Base-by-base conservation (phyloP, 1,140 invertebrate species). In the Muscidifurax raptorellus region DNA sequence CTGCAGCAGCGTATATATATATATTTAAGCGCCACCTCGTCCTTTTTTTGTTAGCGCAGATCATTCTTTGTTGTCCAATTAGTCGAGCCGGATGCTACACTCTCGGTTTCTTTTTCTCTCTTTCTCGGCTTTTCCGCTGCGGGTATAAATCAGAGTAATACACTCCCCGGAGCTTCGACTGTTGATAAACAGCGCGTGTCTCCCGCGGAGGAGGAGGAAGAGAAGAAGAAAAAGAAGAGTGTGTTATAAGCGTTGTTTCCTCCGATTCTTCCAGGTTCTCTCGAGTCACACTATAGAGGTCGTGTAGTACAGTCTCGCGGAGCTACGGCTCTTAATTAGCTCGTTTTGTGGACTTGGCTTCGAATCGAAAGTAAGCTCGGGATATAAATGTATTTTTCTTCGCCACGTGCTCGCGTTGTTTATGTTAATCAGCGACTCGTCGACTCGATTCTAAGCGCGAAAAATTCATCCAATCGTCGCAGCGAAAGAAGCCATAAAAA, bases 61-160 rank as follows among this genome's bases (percentile, higher is more conserved):
- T 59, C 52, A 64, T 80, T 80, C 32, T 69, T 80, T 69, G 78
- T 67, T 25, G 32, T 44, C 64, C 78, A 80, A 80, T 80, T 80
- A 80, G 32, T 69, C 32, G 47, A 36, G 64, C 32, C n/a, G 30
- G 25, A 69, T 69, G 18, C 18, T 25, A 13, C 2, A 28, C 40
- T 15, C n/a, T 12, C 15, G 5, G 0, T 6, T 40, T 72, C 59
- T 81, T 81, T 72, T 81, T 80, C 36, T 71, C 13, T 9, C 6
- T 67, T 36, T 80, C 22, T 18, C 59, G 28, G 3, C 13, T 28
- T 3, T 18, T 36, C n/a, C 66, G 36, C n/a, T 13, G 2, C 28
- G 13, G 27, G 10, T 44, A 27, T 80, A 69, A 40, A 69, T 69
- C 25, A 69, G 67, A 12, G 10, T 3, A 15, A 66, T 12, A 66